Percentiles rank a stretch among this genome's conserved stretches.
phyloP scores from a whole-genome alignment of 2,113 vertebrate genomes.

The Neopipo cinnamomea region DNA sequence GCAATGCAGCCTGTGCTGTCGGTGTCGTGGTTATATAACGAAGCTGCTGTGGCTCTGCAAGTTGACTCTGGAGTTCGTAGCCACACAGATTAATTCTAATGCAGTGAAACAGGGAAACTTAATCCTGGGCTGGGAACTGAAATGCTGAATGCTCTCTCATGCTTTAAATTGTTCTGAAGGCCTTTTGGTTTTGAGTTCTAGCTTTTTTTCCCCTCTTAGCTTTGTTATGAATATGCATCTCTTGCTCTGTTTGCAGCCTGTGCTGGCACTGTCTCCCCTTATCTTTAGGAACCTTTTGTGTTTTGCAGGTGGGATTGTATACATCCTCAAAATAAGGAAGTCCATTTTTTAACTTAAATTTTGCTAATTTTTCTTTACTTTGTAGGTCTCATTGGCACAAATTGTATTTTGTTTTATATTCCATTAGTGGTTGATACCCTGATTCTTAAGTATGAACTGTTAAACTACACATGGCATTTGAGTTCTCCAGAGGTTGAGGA shows the following conservation, averaged over 20 bases:
- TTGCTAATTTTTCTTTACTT: neutral
- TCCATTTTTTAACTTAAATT: neutral
- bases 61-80: constrained; percentile 17
- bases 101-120: constrained; percentile 18
- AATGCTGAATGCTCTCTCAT: neutral
- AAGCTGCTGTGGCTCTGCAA: constrained; percentile 33
- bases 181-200: neutral
- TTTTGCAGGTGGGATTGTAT: neutral
- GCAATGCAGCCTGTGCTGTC: neutral
- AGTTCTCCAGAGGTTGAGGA: neutral
- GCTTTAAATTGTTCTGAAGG: neutral
- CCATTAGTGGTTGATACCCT: neutral
- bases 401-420: neutral
- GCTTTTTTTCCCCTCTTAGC: neutral
- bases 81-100: constrained; percentile 26
- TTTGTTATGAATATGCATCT: neutral
- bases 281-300: neutral
- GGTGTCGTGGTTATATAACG: neutral
- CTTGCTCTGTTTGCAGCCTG: neutral
- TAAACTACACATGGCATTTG: neutral
- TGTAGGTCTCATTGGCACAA: neutral
- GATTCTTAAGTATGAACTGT: neutral
- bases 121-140: neutral
- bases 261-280: neutral
- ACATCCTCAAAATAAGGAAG: neutral